Evolutionary conservation across 2,888 invertebrate species (phyloP).

Genomic region (Azorinus chamasolen): DNA sequence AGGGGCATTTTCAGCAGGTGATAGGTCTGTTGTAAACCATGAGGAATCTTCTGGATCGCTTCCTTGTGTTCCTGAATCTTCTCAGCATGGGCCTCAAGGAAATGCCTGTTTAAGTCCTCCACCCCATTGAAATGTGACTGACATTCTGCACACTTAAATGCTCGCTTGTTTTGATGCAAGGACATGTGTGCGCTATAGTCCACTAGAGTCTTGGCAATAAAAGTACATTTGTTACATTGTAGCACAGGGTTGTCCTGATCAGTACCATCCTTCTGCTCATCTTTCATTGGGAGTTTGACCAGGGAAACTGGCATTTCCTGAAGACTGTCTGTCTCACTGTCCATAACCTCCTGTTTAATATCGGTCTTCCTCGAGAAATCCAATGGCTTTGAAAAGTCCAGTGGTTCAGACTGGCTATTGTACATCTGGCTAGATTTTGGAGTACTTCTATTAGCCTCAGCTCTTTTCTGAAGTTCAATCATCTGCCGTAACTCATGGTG

Average conservation of each 20-base stretch:
- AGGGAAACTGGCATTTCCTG: conserved; percentile 53
- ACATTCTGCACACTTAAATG: conserved; percentile 84
- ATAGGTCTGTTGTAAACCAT: conserved; percentile 82
- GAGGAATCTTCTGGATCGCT: conserved; percentile 82
- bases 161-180: conserved; percentile 77
- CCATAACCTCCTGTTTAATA: conserved; percentile 56
- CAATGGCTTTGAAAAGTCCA: conserved; percentile 58
- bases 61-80: conserved; percentile 80
- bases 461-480: conserved; percentile 37
- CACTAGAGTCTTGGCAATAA: conserved; percentile 76
- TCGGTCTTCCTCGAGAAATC: conserved; percentile 52
- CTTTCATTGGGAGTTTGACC: conserved; percentile 49
- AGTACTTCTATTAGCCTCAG: conserved; percentile 1
- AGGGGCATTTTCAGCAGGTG: conserved; percentile 82
- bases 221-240: conserved; percentile 80
- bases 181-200: conserved; percentile 82
- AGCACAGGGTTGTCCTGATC: conserved; percentile 58
- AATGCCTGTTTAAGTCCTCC: conserved; percentile 85
- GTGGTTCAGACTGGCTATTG: conserved; percentile 56
- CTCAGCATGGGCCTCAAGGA: conserved; percentile 78
- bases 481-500: conserved; percentile 54
- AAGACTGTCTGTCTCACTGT: conserved; percentile 51
- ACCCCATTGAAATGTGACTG: conserved; percentile 80
- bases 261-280: conserved; percentile 31
- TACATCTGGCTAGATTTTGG: conserved; percentile 4